Evolutionary conservation across 1,140 invertebrate genomes (phyloP), one percentile per base, ranked within the genome.

Genomic region (Brachionus paranguensis): DNA sequence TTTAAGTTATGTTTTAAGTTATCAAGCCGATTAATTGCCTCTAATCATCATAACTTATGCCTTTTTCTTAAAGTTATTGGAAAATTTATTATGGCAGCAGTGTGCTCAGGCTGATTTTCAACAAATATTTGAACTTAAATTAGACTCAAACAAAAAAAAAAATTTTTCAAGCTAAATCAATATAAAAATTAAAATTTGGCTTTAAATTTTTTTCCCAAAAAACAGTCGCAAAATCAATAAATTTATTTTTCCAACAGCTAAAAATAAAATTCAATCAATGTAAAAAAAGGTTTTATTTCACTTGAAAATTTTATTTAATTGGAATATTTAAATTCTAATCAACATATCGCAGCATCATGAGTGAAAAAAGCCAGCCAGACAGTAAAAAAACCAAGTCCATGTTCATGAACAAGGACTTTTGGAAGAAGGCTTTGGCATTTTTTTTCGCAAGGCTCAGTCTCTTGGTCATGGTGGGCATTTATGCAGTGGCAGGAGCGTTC

Each of bases 401-500:
- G 53, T 24, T 60, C 6, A 84, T 45, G 24, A 50, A 20, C 11
- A 84, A 70, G 20, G 24, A 84, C 24, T 37, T 53, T 55, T 68
- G 20, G n/a, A 84, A 84, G 43, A 70, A 76, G 53, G 17, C 29
- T 3, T 11, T 10, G 0, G 53, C 72, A 84, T 84, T 84, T 65
- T 55, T 76, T n/a, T 97, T 97, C 90, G 96, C 94, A 87, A 96
- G 97, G 90, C 93, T 97, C 7, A 96, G 95, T 33, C 93, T 98
- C 84, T 94, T 95, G 85, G 93, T 93, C 74, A 91, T 97, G 53
- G 94, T 98, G 43, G 93, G 97, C 60, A 93, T 94, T 8, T 97
- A 97, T 88, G 95, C 94, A n/a, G 93, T 96, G 50, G 93, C 93
- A 74, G 96, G 96, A 7, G 96, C 95, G 45, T 94, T 97, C 87